Evolutionary conservation across 35 echinoderm and acorn worm species (phyloP).

Genomic region (Apostichopus parvimensis): DNA sequence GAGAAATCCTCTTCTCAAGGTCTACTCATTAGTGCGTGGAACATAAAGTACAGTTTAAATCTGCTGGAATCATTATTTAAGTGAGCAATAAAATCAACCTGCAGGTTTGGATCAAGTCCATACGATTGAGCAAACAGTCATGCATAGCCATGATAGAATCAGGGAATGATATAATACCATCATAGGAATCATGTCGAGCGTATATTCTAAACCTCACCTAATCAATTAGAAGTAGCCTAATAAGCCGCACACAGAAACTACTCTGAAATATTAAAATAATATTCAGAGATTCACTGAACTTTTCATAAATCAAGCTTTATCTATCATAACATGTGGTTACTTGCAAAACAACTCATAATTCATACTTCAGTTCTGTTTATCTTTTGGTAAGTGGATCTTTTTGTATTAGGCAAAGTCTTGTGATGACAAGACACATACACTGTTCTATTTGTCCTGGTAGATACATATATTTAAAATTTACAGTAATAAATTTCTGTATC

Average conservation of each 20-base stretch:
- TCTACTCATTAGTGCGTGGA: too few species aligned
- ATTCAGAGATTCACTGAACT: background rate
- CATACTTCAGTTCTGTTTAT: background rate
- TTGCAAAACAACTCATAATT: background rate
- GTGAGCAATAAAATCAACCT: too few species aligned
- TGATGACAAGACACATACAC: background rate
- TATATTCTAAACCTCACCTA: background rate
- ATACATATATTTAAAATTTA: background rate
- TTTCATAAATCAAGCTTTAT: background rate
- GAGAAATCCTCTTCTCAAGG: too few species aligned
- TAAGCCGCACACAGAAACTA: background rate
- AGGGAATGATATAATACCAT: background rate
- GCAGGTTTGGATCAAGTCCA: too few species aligned
- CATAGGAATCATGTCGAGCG: background rate
- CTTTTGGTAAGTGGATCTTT: conserved; percentile 14
- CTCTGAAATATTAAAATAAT: background rate
- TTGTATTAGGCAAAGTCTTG: background rate
- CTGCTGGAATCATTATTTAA: too few species aligned
- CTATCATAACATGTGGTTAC: conserved; percentile 1
- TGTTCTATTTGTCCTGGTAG: background rate
- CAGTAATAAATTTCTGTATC: too few species aligned
- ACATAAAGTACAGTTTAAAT: too few species aligned
- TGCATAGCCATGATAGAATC: background rate
- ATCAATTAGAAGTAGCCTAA: background rate
- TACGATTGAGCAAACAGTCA: too few species aligned